Conservation (phyloP, 2,113 vertebrate species). For the Pyrgilauda ruficollis region DNA sequence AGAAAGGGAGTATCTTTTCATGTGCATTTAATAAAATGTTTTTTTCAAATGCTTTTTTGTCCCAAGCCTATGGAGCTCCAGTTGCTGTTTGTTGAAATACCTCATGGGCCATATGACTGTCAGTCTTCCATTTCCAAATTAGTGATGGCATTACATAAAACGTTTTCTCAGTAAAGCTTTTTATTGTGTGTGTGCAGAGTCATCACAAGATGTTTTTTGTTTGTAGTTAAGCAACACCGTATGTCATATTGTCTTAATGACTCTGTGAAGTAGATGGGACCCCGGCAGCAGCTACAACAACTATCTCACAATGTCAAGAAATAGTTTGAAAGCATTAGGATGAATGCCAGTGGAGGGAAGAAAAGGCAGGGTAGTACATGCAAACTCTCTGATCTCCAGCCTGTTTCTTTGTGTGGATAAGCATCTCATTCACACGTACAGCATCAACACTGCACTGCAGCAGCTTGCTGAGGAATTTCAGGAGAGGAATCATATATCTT, state of each 20-base stretch:
- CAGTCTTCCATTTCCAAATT: conserved; percentile 62
- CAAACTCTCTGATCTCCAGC: conserved; percentile 30
- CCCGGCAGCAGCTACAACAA: neutral
- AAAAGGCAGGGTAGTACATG: conserved; percentile 18
- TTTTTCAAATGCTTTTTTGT: conserved; percentile 11
- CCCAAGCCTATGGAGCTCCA: neutral
- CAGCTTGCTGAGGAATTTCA: conserved; percentile 51
- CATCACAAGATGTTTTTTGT: conserved; percentile 65
- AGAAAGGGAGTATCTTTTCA: conserved; percentile 21
- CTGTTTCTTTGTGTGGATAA: conserved; percentile 1
- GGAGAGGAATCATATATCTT: neutral
- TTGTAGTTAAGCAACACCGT: conserved; percentile 57
- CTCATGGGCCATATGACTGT: conserved; percentile 52
- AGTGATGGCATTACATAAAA: conserved; percentile 56
- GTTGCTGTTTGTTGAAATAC: conserved; percentile 48
- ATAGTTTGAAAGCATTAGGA: neutral
- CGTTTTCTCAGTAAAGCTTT: conserved; percentile 56
- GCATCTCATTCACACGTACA: neutral
- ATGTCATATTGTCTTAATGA: conserved; percentile 53
- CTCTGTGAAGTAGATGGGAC: conserved; percentile 56
- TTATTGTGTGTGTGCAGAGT: conserved; percentile 60
- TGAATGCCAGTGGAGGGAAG: neutral
- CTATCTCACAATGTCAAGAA: neutral
- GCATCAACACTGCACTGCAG: neutral
- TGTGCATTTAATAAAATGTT: conserved; percentile 37